A percentile compares a stretch with the other conserved stretches of the same genome.
Conservation (phyloP, 2,888 invertebrate genomes). For the Drosophila mulleri region DNA sequence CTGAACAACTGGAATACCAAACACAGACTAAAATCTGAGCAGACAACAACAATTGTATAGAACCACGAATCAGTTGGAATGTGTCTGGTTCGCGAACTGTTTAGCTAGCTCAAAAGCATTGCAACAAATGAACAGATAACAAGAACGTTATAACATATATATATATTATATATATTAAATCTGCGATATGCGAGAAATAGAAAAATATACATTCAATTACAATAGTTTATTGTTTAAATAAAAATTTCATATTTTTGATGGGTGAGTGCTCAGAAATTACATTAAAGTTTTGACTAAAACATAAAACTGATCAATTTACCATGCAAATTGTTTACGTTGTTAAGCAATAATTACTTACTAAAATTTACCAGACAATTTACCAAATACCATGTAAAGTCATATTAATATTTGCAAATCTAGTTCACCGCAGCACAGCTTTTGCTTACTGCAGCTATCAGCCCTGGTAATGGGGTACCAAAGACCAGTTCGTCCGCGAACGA, state of each 20-base stretch:
- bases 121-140: slow-evolving; percentile 3
- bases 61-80: slow-evolving; percentile 17
- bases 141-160: background rate
- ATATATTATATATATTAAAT: background rate
- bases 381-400: no score
- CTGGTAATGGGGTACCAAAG: slow-evolving; percentile 19
- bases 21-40: slow-evolving; percentile 50
- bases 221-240: no score
- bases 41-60: slow-evolving; percentile 47
- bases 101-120: slow-evolving; percentile 18
- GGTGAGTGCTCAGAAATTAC: background rate
- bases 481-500: slow-evolving; percentile 35
- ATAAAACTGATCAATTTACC: background rate
- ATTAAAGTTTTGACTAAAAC: background rate
- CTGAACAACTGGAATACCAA: slow-evolving; percentile 55
- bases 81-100: slow-evolving; percentile 13
- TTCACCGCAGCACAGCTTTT: background rate
- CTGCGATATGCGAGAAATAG: no score
- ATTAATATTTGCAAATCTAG: background rate
- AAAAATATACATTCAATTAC: no score
- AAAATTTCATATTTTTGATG: background rate
- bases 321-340: background rate
- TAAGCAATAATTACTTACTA: background rate
- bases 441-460: slow-evolving; percentile 19
- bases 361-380: background rate